Evolutionary conservation across 2,797 vertebrate species (phyloP).

Genomic region (Rousettus madagascariensis): DNA sequence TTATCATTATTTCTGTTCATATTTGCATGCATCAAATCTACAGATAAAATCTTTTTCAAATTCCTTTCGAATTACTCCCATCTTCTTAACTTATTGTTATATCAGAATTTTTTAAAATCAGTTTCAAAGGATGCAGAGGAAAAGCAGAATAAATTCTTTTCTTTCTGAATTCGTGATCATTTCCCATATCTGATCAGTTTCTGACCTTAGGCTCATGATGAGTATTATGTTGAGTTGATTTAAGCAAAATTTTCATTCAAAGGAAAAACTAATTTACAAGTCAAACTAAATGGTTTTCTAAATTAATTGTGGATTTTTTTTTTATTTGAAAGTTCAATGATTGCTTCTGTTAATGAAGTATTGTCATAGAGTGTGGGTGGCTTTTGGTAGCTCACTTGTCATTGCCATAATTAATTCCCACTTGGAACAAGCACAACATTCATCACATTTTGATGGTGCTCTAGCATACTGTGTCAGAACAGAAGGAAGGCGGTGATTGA

Average conservation of each 20-base stretch:
- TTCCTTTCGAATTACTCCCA: neutral
- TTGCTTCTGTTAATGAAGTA: slow-evolving; percentile 30
- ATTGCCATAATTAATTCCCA: slow-evolving; percentile 64
- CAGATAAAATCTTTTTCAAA: neutral
- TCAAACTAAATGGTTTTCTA: slow-evolving; percentile 16
- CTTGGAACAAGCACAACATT: slow-evolving; percentile 46
- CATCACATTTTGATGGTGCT: slow-evolving; percentile 39
- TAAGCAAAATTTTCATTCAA: slow-evolving; percentile 1
- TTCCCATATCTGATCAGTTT: neutral
- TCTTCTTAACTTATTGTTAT: neutral
- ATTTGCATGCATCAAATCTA: neutral
- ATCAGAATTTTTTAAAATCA: neutral
- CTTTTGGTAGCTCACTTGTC: slow-evolving; percentile 30
- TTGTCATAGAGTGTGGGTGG: slow-evolving; percentile 19
- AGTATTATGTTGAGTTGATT: neutral
- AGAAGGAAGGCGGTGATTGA: slow-evolving; percentile 71
- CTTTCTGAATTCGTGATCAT: neutral
- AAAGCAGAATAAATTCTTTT: neutral
- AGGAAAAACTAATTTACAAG: slow-evolving; percentile 1
- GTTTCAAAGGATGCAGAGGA: neutral
- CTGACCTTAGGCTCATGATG: neutral
- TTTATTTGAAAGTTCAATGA: neutral
- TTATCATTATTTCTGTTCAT: slow-evolving; percentile 45
- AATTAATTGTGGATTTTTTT: neutral
- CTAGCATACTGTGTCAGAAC: slow-evolving; percentile 64